Percentiles rank a stretch among this genome's conserved stretches.
Evolutionary conservation across 1,140 invertebrate species (phyloP).

Genomic region (Papilio polyxenes): DNA sequence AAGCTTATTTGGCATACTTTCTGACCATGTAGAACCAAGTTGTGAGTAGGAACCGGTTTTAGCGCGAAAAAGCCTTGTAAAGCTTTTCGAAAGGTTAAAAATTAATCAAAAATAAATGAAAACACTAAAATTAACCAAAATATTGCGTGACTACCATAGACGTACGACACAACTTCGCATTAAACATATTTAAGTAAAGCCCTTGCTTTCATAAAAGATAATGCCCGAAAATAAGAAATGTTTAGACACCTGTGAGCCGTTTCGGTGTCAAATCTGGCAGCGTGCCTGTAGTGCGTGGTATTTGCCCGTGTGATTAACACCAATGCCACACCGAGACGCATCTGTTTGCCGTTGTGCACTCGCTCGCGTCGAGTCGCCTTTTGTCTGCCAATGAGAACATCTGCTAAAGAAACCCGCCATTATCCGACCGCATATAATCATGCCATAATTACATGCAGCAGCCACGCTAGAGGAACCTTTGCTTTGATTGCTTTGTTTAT

Average conservation of each 20-base stretch:
- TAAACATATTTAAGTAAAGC: not conserved
- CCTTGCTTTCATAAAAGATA: not conserved
- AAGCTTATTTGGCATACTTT: constrained; percentile 13
- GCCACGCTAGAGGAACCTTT: constrained; percentile 38
- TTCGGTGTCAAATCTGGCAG: not conserved
- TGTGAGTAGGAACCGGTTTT: not conserved
- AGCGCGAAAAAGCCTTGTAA: constrained; percentile 11
- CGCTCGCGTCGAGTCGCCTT: constrained; percentile 69
- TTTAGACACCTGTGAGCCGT: not conserved
- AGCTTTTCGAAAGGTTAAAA: not conserved
- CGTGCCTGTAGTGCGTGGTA: constrained; percentile 56
- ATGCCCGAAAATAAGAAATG: not conserved
- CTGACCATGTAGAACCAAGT: constrained; percentile 4
- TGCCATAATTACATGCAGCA: constrained; percentile 41
- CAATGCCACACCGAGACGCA: constrained; percentile 71
- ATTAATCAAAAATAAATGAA: not conserved
- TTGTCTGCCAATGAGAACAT: constrained; percentile 74
- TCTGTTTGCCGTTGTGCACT: constrained; percentile 71
- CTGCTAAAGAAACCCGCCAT: constrained; percentile 62
- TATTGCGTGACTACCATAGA: not conserved
- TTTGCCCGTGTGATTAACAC: constrained; percentile 78
- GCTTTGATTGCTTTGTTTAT: constrained; percentile 44
- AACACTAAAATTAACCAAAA: not conserved
- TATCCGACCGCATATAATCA: constrained; percentile 45
- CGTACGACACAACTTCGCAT: not conserved